These are phyloP conservation scores for Anser brachyrhynchus DNA, from an alignment of 2,113 vertebrate species.

Conservation along the genomic window DNA sequence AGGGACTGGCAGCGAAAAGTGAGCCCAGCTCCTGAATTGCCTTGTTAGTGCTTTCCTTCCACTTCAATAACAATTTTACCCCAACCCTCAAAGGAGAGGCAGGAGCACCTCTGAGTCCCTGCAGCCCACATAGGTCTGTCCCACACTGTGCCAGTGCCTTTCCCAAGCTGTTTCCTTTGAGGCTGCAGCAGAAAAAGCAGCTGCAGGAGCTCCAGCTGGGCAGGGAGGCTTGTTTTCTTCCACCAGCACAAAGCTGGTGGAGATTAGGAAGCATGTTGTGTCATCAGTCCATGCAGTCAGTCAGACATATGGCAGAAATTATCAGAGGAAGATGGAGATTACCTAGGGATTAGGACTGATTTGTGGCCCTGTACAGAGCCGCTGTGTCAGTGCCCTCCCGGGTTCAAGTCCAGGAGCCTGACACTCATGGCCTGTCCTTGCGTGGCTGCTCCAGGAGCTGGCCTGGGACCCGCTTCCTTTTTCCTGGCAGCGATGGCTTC, in stretches of 20 bases:
- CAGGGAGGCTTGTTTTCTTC: neutral
- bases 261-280: conserved; percentile 15
- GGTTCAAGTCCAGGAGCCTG: neutral
- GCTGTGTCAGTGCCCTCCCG: neutral
- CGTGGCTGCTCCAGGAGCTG: neutral
- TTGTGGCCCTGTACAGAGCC: neutral
- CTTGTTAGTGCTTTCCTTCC: neutral
- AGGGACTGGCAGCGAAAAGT: neutral
- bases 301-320: conserved; percentile 61
- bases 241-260: neutral
- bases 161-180: fast-evolving
- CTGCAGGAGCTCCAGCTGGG: neutral
- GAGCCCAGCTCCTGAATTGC: neutral
- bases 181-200: neutral
- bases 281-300: neutral
- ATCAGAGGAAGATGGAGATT: conserved; percentile 46
- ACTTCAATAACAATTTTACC: neutral
- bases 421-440: neutral
- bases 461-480: neutral
- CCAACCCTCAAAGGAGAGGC: neutral
- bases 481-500: fast-evolving
- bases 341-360: conserved; percentile 32
- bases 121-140: neutral
- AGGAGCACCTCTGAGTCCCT: neutral
- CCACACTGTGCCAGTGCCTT: neutral